A percentile compares a stretch with the other conserved stretches of the same genome.
These are phyloP conservation scores for Leucozona laternaria DNA, from an alignment of 2,888 invertebrate species.

Conservation along the genomic window DNA sequence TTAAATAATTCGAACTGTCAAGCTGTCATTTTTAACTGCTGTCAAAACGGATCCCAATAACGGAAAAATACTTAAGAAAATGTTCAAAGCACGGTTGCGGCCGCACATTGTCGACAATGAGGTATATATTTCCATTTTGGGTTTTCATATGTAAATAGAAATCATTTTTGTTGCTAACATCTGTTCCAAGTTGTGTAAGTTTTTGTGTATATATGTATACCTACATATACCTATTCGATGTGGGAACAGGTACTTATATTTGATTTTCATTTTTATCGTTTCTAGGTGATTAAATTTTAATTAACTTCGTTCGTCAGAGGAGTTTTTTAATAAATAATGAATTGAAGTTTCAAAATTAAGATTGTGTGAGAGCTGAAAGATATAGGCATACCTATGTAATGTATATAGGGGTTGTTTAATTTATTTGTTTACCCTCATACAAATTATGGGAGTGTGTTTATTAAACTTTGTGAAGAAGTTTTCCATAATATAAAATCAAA, in stretches of 20 bases:
- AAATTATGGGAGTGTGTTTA: not conserved
- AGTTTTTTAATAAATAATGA: not conserved
- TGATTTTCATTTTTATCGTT: conserved; percentile 8
- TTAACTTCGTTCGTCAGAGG: conserved; percentile 22
- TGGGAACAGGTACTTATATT: conserved; percentile 11
- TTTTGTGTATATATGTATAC: no score
- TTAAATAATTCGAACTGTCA: not conserved
- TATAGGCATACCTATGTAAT: no score
- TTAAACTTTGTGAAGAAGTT: not conserved
- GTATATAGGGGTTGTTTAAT: not conserved
- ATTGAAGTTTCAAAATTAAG: not conserved
- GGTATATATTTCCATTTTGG: conserved; percentile 77
- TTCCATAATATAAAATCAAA: no score
- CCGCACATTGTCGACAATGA: conserved; percentile 80
- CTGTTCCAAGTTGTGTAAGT: conserved; percentile 21
- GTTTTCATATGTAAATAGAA: not conserved
- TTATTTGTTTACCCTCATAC: not conserved
- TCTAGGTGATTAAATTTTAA: conserved; percentile 25
- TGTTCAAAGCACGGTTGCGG: conserved; percentile 82
- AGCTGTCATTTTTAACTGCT: conserved; percentile 46
- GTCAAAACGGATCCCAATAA: conserved; percentile 79
- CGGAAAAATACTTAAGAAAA: conserved; percentile 80
- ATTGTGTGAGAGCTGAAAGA: no score
- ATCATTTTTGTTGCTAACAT: conserved; percentile 12
- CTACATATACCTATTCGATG: no score